phyloP scores from a whole-genome alignment of 1,140 invertebrate genomes.

The Bombus waltoni region DNA sequence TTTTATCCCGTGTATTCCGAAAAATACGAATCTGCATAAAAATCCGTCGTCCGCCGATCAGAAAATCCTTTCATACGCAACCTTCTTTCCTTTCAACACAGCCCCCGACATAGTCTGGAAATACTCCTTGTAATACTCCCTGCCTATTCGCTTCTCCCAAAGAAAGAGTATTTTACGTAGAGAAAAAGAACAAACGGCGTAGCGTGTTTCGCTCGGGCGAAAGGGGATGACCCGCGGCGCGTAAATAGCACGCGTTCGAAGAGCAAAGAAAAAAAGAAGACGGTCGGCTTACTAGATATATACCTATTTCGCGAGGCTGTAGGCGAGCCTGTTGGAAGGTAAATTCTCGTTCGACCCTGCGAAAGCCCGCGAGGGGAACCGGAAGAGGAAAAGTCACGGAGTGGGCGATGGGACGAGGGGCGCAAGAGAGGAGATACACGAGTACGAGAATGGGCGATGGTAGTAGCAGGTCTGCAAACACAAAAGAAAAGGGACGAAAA shows the following conservation, averaged over 20 bases:
- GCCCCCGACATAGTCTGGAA: not conserved
- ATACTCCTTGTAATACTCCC: not conserved
- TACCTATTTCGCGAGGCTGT: slow-evolving; percentile 29
- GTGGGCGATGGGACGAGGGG: not conserved
- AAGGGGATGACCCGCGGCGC: slow-evolving; percentile 35
- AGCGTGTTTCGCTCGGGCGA: not conserved
- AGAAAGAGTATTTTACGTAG: slow-evolving; percentile 1
- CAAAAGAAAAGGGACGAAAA: slow-evolving; percentile 43
- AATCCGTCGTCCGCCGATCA: too few relatives aligned
- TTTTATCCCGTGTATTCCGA: too few relatives aligned
- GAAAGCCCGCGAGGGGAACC: slow-evolving; percentile 7
- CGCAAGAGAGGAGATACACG: not conserved
- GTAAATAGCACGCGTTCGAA: slow-evolving; percentile 39
- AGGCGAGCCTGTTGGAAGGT: slow-evolving; percentile 6
- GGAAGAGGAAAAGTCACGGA: slow-evolving; percentile 29
- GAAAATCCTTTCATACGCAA: too few relatives aligned
- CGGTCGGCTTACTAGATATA: not conserved
- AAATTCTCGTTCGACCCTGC: slow-evolving; percentile 33
- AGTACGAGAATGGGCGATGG: slow-evolving; percentile 5
- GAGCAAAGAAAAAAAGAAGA: not conserved
- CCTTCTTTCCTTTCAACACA: not conserved
- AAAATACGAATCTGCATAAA: too few relatives aligned
- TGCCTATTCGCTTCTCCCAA: not conserved
- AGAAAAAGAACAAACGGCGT: not conserved
- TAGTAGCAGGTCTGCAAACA: slow-evolving; percentile 34